A percentile compares a stretch with the other conserved stretches of the same genome.
phyloP scores from a whole-genome alignment of 2,797 vertebrate genomes.

The Clarias laeviceps region DNA sequence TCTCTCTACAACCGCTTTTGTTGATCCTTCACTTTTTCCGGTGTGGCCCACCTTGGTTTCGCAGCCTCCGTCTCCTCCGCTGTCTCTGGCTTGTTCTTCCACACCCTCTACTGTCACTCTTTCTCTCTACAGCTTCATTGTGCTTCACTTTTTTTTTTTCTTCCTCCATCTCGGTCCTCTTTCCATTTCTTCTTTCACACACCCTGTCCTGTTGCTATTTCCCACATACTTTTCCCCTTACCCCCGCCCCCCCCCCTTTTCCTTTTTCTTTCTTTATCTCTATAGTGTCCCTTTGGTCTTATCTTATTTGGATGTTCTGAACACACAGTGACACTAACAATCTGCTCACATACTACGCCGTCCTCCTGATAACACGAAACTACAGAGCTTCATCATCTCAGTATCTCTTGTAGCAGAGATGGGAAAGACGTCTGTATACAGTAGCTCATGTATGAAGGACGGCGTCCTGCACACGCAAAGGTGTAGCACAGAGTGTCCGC shows the following conservation, averaged over 20 bases:
- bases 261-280: constrained; percentile 27
- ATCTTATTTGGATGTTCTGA: constrained; percentile 66
- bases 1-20: constrained; percentile 36
- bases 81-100: constrained; percentile 22
- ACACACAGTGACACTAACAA: constrained; percentile 61
- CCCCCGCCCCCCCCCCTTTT: no score
- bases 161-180: neutral
- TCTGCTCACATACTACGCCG: constrained; percentile 44
- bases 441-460: neutral
- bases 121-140: constrained; percentile 17
- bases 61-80: constrained; percentile 8
- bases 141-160: neutral
- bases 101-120: constrained; percentile 33
- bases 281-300: constrained; percentile 51
- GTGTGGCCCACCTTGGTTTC: constrained; percentile 10
- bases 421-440: neutral
- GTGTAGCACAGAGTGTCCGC: neutral
- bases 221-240: neutral
- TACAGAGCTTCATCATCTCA: constrained; percentile 27
- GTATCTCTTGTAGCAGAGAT: constrained; percentile 30
- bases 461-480: neutral
- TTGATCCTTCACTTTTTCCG: neutral
- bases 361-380: constrained; percentile 34
- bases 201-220: neutral
- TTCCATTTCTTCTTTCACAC: neutral